Conservation (phyloP, 2,113 vertebrate species). For the Datnioides undecimradiatus region DNA sequence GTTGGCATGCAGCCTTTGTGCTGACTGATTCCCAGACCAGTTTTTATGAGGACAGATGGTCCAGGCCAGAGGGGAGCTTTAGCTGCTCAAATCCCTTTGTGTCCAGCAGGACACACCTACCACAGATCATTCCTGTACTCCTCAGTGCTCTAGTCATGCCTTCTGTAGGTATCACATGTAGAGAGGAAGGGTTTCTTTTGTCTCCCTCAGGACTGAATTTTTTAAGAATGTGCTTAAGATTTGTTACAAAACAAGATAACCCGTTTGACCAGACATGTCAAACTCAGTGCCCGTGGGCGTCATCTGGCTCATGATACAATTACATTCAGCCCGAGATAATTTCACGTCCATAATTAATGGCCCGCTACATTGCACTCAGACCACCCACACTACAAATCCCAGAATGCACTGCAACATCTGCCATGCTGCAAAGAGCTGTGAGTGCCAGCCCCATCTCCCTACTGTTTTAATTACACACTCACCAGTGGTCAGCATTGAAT, state of each 20-base stretch:
- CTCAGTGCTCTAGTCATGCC: not conserved
- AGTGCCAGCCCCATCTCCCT: not conserved
- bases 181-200: too few relatives aligned
- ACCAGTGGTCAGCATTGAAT: not conserved
- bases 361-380: too few relatives aligned
- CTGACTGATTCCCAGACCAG: slow-evolving; percentile 25
- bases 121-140: not conserved
- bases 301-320: too few relatives aligned
- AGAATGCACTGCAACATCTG: not conserved
- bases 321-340: too few relatives aligned
- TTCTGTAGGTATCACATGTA: too few relatives aligned
- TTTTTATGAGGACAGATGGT: slow-evolving; percentile 63
- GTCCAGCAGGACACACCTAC: slow-evolving; percentile 22
- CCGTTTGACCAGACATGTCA: too few relatives aligned
- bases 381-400: not conserved
- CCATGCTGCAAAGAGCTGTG: not conserved
- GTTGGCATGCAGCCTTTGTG: slow-evolving; percentile 42
- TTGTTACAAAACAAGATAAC: too few relatives aligned
- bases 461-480: not conserved
- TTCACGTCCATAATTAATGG: too few relatives aligned
- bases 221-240: too few relatives aligned
- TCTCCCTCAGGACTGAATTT: too few relatives aligned
- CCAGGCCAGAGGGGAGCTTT: slow-evolving; percentile 36
- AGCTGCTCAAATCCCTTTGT: slow-evolving; percentile 53
- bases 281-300: too few relatives aligned